Conservation (phyloP, 2,888 invertebrate genomes). For the Pollenia labialis region DNA sequence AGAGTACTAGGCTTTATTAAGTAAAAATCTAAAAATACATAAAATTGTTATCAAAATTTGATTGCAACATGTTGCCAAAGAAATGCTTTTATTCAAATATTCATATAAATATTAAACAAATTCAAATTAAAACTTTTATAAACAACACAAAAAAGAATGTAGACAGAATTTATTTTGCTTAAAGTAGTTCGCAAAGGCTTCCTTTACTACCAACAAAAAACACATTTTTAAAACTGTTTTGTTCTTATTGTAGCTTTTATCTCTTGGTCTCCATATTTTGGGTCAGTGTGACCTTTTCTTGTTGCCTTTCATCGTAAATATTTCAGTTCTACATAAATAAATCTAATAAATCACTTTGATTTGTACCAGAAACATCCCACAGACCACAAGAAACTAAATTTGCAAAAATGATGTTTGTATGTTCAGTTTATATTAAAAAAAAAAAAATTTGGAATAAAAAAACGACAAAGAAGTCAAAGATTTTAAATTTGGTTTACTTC, state of each 20-base stretch:
- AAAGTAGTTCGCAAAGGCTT: background rate
- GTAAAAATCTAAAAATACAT: no score
- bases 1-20: no score
- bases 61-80: no score
- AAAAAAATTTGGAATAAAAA: constrained; percentile 44
- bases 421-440: background rate
- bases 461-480: background rate
- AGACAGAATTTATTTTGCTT: background rate
- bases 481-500: constrained; percentile 10
- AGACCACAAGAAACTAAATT: background rate
- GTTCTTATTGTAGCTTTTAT: background rate
- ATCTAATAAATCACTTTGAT: constrained; percentile 75
- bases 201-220: background rate
- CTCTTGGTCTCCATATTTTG: constrained; percentile 49
- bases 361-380: constrained; percentile 48
- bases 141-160: no score
- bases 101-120: no score
- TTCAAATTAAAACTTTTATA: no score
- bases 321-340: constrained; percentile 52
- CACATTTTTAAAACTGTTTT: background rate
- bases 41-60: no score
- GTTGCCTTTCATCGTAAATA: constrained; percentile 56
- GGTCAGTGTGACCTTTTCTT: constrained; percentile 73
- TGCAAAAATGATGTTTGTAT: constrained; percentile 49
- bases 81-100: no score